Conservation (phyloP, 2,113 vertebrate species). For the Heliornis fulica region DNA sequence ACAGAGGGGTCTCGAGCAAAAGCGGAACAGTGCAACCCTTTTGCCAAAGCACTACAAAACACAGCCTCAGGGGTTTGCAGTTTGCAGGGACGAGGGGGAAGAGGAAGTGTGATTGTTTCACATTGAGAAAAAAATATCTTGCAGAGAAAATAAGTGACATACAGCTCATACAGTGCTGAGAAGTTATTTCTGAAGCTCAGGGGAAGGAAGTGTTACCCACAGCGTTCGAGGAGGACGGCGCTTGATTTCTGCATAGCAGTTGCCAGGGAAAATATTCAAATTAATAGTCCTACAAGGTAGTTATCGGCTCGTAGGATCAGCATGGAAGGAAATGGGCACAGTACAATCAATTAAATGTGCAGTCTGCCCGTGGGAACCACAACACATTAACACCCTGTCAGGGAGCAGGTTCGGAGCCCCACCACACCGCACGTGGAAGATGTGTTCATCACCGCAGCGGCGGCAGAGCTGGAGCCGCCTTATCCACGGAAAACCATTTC, state of each 20-base stretch:
- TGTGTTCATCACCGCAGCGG: rapidly evolving
- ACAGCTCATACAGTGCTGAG: neutral
- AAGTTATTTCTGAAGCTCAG: neutral
- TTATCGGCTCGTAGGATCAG: neutral
- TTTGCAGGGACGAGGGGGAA: neutral
- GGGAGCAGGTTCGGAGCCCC: rapidly evolving
- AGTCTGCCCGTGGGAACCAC: neutral
- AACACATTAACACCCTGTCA: neutral
- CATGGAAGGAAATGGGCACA: neutral
- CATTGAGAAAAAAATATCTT: neutral
- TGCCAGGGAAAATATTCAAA: neutral
- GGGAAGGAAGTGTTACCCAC: neutral
- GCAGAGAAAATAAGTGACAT: neutral
- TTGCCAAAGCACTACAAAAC: neutral
- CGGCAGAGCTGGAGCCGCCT: neutral
- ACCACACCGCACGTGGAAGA: rapidly evolving
- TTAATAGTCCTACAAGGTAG: neutral
- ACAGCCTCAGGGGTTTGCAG: neutral
- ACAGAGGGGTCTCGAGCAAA: neutral
- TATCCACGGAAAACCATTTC: neutral
- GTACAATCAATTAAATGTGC: neutral
- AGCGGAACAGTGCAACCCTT: neutral
- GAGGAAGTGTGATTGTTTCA: neutral
- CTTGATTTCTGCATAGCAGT: neutral
- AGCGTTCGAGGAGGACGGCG: neutral